These are phyloP conservation scores for Muscicapa adusta DNA, from an alignment of 2,113 vertebrate species.

Conservation along the genomic window DNA sequence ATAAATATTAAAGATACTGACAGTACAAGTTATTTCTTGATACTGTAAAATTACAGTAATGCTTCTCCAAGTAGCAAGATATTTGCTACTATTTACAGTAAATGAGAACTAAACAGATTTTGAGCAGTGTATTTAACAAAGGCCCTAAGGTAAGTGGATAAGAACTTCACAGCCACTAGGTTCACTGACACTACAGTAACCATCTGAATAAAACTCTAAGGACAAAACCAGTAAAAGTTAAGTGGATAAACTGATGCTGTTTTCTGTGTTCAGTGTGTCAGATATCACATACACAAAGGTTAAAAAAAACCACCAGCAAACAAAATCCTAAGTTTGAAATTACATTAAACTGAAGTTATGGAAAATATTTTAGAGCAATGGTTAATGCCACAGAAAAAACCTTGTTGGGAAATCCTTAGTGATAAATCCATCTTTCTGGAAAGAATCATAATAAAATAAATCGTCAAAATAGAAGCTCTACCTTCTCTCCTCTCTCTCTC, in stretches of 20 bases:
- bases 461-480: background rate
- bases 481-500: background rate
- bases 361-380: background rate
- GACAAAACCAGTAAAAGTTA: no score
- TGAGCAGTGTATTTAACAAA: background rate
- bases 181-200: background rate
- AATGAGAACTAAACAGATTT: background rate
- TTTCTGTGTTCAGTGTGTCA: background rate
- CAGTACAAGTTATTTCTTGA: constrained; percentile 26
- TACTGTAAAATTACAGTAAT: background rate
- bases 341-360: background rate
- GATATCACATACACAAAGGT: background rate
- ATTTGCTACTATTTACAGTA: no score
- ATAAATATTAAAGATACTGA: background rate
- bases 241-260: background rate
- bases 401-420: background rate
- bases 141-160: background rate
- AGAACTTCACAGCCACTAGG: background rate
- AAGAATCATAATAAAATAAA: background rate
- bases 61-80: background rate
- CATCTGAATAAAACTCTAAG: background rate
- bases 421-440: background rate
- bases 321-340: background rate
- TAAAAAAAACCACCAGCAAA: background rate
- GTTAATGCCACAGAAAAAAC: background rate